Base-by-base conservation (phyloP, 2,797 vertebrate species). In the Halcyon badia region DNA sequence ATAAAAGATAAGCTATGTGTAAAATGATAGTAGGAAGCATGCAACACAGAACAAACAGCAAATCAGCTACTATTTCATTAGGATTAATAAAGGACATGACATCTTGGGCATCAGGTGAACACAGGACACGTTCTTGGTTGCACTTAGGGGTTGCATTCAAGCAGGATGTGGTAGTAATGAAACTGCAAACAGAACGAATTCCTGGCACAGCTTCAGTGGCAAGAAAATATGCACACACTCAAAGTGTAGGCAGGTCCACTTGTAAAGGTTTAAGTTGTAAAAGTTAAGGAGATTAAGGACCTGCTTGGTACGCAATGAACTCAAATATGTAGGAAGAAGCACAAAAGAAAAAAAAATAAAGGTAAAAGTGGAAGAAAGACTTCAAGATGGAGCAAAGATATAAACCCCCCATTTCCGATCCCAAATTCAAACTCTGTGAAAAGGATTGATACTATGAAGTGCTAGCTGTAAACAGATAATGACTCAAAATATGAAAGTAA, bases 401-500 rank as follows among this genome's bases (percentile, higher is more conserved):
- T 14, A 64, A 46, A 10, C 11, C 12, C 15, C 12, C 1, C 0
- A 75, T 49, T 12, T 4, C 6, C 5, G 30, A 65, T 20, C 14
- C 54, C 24, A 37, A 57, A 60, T 56, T 60, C 24, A 52, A 5
- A 26, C 18, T 42, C 39, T 16, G 10, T 9, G 7, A 61, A 72
- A n/a, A 76, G n/a, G 21, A 65, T 1, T 33, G 52, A 80, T 41
- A 57, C 30, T 61, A 81, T 3, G 1, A 62, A 65, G 14, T n/a
- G 10, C 14, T 85, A 85, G 10, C 35, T 37, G 41, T 25, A 62
- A 52, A 64, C 12, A 60, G 24, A 14, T 20, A 35, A 71, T 31
- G 9, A 26, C 37, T 31, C 16, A 30, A 65, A 39, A 61, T 8
- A 65, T 6, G 9, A 18, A 76, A 44, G 19, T 16, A 2, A 35